phyloP scores from a whole-genome alignment of 2,113 vertebrate genomes.

The Rhabdomys dilectus region DNA sequence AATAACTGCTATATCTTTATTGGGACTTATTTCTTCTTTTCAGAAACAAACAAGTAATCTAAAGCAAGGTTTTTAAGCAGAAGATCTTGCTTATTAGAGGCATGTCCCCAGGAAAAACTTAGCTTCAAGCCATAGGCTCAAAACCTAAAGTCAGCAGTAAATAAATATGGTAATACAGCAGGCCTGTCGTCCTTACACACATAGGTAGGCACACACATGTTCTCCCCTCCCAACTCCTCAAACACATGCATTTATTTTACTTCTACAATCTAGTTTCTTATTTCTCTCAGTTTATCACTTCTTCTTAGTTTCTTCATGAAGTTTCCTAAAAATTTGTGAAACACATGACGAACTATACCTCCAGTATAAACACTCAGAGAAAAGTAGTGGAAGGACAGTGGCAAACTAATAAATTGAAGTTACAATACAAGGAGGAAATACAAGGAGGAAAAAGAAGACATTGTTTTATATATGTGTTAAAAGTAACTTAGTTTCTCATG shows the following conservation, averaged over 20 bases:
- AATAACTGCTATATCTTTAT: background rate
- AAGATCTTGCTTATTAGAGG: background rate
- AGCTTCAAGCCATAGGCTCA: background rate
- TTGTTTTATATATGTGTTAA: background rate
- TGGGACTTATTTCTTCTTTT: background rate
- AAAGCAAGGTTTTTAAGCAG: background rate
- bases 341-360: background rate
- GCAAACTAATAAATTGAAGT: background rate
- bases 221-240: background rate
- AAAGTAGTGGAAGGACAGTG: background rate
- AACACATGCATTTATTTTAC: background rate
- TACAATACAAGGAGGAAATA: too few species aligned
- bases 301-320: background rate
- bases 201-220: background rate
- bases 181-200: background rate
- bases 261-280: background rate
- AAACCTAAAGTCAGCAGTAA: background rate
- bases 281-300: background rate
- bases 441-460: background rate
- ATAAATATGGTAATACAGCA: background rate
- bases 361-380: background rate
- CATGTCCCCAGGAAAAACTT: background rate
- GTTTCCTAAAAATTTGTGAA: background rate
- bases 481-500: background rate
- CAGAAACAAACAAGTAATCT: background rate